phyloP scores from a whole-genome alignment of 2,113 vertebrate species.

The Notiomystis cincta region DNA sequence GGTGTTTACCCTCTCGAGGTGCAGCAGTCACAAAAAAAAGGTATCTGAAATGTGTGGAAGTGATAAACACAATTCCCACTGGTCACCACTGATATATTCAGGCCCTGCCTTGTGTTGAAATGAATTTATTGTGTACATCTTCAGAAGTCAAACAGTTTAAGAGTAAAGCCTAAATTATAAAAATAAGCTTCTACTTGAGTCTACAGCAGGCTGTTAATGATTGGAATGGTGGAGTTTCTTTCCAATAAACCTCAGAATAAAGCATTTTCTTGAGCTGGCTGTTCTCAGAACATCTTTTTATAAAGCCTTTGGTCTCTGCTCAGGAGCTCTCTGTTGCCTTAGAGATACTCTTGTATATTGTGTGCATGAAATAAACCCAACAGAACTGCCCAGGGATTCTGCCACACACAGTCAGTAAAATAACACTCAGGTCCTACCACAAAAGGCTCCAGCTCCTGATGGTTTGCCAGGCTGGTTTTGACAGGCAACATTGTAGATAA shows the following conservation, averaged over 20 bases:
- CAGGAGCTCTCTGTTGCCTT: slow-evolving; percentile 47
- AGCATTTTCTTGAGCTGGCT: not conserved
- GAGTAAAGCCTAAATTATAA: not conserved
- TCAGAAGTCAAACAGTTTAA: not conserved
- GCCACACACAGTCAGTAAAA: not conserved
- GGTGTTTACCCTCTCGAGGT: not conserved
- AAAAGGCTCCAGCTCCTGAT: not conserved
- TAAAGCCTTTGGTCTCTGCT: slow-evolving; percentile 14
- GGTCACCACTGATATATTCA: not conserved
- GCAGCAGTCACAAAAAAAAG: not conserved
- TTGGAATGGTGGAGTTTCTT: not conserved
- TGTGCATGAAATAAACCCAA: not conserved
- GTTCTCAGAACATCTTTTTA: not conserved
- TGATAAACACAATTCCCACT: not conserved
- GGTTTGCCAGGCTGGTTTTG: not conserved
- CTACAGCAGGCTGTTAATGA: not conserved
- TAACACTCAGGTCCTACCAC: not conserved
- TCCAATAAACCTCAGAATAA: not conserved
- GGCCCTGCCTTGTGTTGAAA: not conserved
- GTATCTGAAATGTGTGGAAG: not conserved
- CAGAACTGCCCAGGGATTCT: not conserved
- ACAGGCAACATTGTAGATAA: not conserved
- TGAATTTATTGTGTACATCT: not conserved
- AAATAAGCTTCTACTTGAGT: not conserved
- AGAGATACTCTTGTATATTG: slow-evolving; percentile 41